These are phyloP conservation scores for Festucalex cinctus DNA, from an alignment of 2,113 vertebrate species.

Conservation along the genomic window DNA sequence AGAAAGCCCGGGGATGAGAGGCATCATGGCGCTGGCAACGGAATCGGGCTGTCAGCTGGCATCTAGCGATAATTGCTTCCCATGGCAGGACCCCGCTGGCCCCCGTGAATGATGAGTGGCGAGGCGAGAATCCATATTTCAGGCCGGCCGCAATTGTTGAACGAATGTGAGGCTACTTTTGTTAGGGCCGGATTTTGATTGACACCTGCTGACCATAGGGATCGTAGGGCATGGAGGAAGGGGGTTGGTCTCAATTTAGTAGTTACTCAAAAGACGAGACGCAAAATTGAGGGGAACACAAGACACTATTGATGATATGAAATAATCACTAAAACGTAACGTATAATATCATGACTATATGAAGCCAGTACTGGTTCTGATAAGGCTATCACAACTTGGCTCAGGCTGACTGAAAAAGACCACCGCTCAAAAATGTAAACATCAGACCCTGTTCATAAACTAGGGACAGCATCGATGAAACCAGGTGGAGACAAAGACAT, in stretches of 20 bases:
- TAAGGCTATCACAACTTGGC: no score
- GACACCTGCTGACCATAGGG: slow-evolving; percentile 84
- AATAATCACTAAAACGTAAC: no score
- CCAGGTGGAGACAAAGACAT: no score
- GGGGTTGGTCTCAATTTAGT: slow-evolving; percentile 43
- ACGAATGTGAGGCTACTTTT: slow-evolving; percentile 82
- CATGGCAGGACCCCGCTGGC: slow-evolving; percentile 92
- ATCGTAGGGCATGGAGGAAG: slow-evolving; percentile 62
- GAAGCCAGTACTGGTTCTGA: no score
- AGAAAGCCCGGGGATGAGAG: slow-evolving; percentile 90
- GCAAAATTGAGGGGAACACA: no score
- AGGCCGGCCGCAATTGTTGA: slow-evolving; percentile 88
- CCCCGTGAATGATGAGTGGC: slow-evolving; percentile 74
- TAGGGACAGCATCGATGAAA: no score
- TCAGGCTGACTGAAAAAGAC: no score
- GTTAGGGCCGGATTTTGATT: slow-evolving; percentile 81
- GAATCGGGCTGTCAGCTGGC: slow-evolving; percentile 96
- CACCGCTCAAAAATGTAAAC: no score
- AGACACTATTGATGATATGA: no score
- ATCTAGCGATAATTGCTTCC: slow-evolving; percentile 96
- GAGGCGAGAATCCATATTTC: slow-evolving; percentile 87
- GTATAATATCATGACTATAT: no score
- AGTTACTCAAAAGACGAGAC: slow-evolving; percentile 59
- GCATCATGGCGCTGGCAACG: slow-evolving; percentile 80
- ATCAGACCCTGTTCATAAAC: no score